Evolutionary conservation across 2,113 vertebrate genomes (phyloP), one percentile per base, ranked within the genome.

Genomic region (Anoplopoma fimbria): DNA sequence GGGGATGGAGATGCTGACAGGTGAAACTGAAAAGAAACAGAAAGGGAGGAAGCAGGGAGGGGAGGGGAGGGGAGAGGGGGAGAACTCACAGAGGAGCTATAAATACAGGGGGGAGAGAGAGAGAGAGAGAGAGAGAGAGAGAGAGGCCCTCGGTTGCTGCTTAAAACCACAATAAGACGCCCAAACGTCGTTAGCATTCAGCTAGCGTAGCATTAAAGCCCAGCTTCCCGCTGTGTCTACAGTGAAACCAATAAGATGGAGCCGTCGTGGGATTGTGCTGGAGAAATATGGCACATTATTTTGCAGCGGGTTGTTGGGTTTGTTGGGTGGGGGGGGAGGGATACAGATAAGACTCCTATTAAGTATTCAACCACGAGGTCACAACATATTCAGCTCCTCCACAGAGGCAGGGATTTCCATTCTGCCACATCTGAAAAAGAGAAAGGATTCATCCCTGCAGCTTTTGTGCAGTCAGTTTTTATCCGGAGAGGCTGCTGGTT

Each of bases 221-320:
- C 12, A 19, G 77, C 79, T 85, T n/a, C 81, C 86, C 49, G 73
- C 91, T 93, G 88, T 78, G 81, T 88, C 79, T 86, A 87, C 65
- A 72, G 87, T 85, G 84, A 85, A 93, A 89, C 85, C 92, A 94
- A 93, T 93, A 92, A 93, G 87, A 92, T 73, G 34, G 40, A 57
- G 81, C 90, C 60, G 87, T 90, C 86, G 70, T 83, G 92, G 92
- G 92, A 93, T 79, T 86, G 72, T 68, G 87, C 63, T 38, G 63
- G 77, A 90, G 79, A 88, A 90, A 91, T 83, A 74, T 87, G 80
- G 87, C 71, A 85, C 42, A 83, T 90, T 89, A 49, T 82, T 79
- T 57, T 81, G 75, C 81, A 19, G 79, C 17, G 17, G 49, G 49
- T 19, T 42, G 34, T 5, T 47, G 45, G 17, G 40, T 42, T 42